Evolutionary conservation across 2,888 invertebrate species (phyloP).

Genomic region (Caradrina clavipalpis): DNA sequence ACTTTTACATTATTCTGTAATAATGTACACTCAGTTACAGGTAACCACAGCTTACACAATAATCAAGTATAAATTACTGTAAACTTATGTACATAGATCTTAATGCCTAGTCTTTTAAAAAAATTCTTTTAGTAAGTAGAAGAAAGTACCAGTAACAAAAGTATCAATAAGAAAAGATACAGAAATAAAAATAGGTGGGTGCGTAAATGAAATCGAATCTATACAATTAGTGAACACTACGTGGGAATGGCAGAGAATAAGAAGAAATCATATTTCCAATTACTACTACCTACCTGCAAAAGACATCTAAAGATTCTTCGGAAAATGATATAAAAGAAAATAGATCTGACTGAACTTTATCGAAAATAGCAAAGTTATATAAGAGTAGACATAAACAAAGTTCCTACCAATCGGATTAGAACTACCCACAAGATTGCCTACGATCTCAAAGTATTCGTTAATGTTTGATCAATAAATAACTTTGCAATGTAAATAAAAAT

Average conservation of each 20-base stretch:
- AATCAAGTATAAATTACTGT: too few species aligned
- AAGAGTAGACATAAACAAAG: slow-evolving; percentile 2
- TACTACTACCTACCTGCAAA: neutral
- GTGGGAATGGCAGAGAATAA: neutral
- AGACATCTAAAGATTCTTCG: slow-evolving; percentile 8
- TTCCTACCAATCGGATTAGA: slow-evolving; percentile 9
- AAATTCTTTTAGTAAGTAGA: too few species aligned
- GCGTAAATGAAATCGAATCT: neutral
- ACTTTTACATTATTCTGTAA: too few species aligned
- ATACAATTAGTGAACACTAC: neutral
- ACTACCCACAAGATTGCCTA: neutral
- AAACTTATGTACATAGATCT: too few species aligned
- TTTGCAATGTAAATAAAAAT: slow-evolving; percentile 16
- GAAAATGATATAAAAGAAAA: slow-evolving; percentile 1
- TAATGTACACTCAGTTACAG: too few species aligned
- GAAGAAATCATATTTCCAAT: slow-evolving; percentile 17
- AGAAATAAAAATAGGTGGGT: neutral
- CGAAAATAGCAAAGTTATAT: slow-evolving; percentile 16
- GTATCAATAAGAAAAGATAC: neutral
- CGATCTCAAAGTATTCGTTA: slow-evolving; percentile 10
- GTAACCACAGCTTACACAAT: too few species aligned
- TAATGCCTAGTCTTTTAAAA: too few species aligned
- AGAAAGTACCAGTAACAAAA: too few species aligned
- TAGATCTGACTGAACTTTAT: neutral
- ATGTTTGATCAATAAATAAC: slow-evolving; percentile 16